A percentile compares a stretch with the other conserved stretches of the same genome.
Evolutionary conservation across 2,797 vertebrate genomes (phyloP).

Genomic region (Holocentrus rufus): DNA sequence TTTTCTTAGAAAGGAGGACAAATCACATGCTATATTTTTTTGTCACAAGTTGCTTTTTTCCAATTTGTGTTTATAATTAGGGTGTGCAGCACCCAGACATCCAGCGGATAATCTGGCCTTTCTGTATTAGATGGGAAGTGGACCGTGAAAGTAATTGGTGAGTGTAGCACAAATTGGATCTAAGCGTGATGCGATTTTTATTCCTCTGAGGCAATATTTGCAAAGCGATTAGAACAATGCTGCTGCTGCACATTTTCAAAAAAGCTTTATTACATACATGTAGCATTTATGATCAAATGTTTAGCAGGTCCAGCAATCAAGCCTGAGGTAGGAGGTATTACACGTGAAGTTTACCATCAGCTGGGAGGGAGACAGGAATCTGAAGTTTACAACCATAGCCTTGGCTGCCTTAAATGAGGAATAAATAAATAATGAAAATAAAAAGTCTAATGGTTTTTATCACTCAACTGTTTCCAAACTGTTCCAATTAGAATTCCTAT

Average conservation of each 20-base stretch:
- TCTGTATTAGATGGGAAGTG: constrained; percentile 80
- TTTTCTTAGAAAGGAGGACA: constrained; percentile 59
- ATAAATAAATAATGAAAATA: constrained; percentile 56
- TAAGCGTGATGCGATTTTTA: constrained; percentile 79
- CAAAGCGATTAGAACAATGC: constrained; percentile 79
- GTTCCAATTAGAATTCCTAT: constrained; percentile 61
- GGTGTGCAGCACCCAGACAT: constrained; percentile 76
- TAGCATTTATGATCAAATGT: constrained; percentile 66
- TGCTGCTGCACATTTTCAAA: constrained; percentile 68
- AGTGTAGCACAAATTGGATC: constrained; percentile 85
- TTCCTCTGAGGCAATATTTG: constrained; percentile 81
- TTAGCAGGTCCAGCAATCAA: constrained; percentile 69
- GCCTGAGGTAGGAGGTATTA: constrained; percentile 33
- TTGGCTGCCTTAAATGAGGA: constrained; percentile 40
- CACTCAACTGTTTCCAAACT: constrained; percentile 60
- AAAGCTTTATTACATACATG: constrained; percentile 65
- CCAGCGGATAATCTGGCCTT: constrained; percentile 82
- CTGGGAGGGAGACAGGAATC: background rate
- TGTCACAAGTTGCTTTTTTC: constrained; percentile 79
- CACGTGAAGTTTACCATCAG: constrained; percentile 20
- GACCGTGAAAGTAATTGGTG: constrained; percentile 86
- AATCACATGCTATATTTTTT: constrained; percentile 64
- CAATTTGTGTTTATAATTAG: constrained; percentile 82
- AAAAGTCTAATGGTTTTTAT: constrained; percentile 62
- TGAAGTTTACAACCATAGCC: constrained; percentile 28